Evolutionary conservation across 2,797 vertebrate species (phyloP).

Genomic region (Macropodus opercularis): DNA sequence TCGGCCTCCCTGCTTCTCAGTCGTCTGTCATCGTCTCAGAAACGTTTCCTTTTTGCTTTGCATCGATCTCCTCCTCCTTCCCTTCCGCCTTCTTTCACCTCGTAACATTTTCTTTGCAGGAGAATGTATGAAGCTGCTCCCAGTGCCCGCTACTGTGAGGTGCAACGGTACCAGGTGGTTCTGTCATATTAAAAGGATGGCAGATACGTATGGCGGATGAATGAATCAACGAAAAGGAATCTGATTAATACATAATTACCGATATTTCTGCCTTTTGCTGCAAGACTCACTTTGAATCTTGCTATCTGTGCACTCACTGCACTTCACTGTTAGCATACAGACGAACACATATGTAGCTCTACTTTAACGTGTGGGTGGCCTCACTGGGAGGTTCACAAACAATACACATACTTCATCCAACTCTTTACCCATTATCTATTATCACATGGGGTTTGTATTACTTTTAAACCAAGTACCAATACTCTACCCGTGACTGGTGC

Average conservation of each 20-base stretch:
- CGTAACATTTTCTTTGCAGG: conserved; percentile 30
- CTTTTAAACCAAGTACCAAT: no score
- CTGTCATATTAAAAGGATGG: conserved; percentile 48
- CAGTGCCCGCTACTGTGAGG: conserved; percentile 27
- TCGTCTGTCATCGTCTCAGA: conserved; percentile 36
- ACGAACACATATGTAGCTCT: neutral
- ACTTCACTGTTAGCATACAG: no score
- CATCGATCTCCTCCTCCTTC: conserved; percentile 40
- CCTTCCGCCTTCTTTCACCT: conserved; percentile 13
- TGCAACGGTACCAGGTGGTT: conserved; percentile 39
- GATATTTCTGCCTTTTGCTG: conserved; percentile 33
- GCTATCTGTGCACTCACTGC: conserved; percentile 16
- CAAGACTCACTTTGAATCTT: conserved; percentile 7
- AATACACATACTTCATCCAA: no score
- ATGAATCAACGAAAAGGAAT: conserved; percentile 37
- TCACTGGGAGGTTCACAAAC: neutral
- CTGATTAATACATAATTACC: conserved; percentile 45
- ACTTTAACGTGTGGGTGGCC: neutral
- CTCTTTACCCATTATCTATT: no score
- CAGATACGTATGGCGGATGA: conserved; percentile 47
- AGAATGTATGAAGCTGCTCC: conserved; percentile 51
- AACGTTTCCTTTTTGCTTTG: conserved; percentile 58
- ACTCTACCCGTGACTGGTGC: conserved; percentile 84
- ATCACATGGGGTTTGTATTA: no score
- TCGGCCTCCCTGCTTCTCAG: conserved; percentile 39